Base-by-base conservation (phyloP, 2,888 invertebrate genomes). In the Alentia gelatinosa region DNA sequence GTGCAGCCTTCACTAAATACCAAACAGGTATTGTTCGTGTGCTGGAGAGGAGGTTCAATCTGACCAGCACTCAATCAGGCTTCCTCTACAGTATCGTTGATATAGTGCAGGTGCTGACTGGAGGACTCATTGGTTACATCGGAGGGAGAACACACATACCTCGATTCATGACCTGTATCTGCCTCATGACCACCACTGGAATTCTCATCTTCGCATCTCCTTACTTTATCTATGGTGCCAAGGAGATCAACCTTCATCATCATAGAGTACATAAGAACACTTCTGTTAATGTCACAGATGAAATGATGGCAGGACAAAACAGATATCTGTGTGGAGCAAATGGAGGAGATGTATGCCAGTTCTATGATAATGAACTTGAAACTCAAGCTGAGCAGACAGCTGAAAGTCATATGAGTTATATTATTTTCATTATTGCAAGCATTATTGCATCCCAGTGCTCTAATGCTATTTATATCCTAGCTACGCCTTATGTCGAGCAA, bases 1-100 rank as follows among this genome's bases (percentile, higher is more conserved):
- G 86, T n/a, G 86, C 47, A 3, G 42, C 86, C 86, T 86, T 30
- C 86, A 86, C 86, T 7, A 42, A 26, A n/a, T 86, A 86, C 47
- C 86, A 86, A 47, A 1, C 86, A 1, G 86, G 86, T 0, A 47
- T 47, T 0, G 86, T 86, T 7, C 4, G 86, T 1, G 47, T 47
- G 47, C 86, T 86, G 86, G 86, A 86, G 86, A 3, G 50, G 86
- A 26, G 86, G 30, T 86, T 86, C 26, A 26, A 86, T 30, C 86
- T 86, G n/a, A 47, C 86, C 86, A 86, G 86, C 33, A 86, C 86
- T 47, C 86, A 86, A 47, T 86, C 86, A 5, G 86, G 86, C 26
- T 0, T 86, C 1, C 86, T 86, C 1, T 12, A 12, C 33, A 86
- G 86, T n/a, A 86, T 86, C 47, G 30, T 50, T 0, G 86, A 86